Evolutionary conservation across 2,888 invertebrate species (phyloP), one percentile per base, ranked within the genome.

Genomic region (Mesoligia furuncula): DNA sequence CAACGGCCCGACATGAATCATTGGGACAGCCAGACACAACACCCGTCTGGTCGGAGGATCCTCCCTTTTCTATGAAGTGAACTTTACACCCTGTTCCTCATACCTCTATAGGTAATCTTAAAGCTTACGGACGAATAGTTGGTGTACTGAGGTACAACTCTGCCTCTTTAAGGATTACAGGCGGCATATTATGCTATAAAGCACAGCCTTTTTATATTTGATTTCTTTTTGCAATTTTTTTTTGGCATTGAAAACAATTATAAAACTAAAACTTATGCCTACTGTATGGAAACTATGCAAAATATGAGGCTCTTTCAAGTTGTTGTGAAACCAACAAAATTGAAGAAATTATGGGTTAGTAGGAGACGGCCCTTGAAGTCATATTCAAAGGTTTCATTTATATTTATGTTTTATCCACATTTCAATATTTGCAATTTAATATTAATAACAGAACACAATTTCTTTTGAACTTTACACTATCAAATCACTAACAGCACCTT

Each of bases 381-480:
- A 1, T 0, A 48, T 15, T 15, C 2, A 70, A 42, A 70, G 8
- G n/a, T 42, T 17, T 39, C 13, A 0, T 17, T 27, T 15, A 13
- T 17, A 2, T 54, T 54, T 31, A 0, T 1, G 17, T 42, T 31
- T 5, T 2, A 80, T 57, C 8, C 39, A 48, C 15, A 78, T 51
- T 69, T 2, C 2, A 59, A 65, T 31, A 69, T 83, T 65, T 27
- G 36, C n/a, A 66, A 61, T 15, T n/a, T 20, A 69, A 64, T 42
- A 45, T 6, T 48, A 64, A 39, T n/a, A 64, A 45, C 36, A 57
- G 20, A 17, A 45, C 20, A 24, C 24, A 31, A 48, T 69, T 62
- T 20, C 17, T 15, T 54, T 36, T 70, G 39, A 75, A 83, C 48
- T 61, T 82, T 61, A 70, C 48, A 27, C n/a, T 68, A 71, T 73